phyloP scores from a whole-genome alignment of 1,140 invertebrate species.

The Paralvinella palmiformis region DNA sequence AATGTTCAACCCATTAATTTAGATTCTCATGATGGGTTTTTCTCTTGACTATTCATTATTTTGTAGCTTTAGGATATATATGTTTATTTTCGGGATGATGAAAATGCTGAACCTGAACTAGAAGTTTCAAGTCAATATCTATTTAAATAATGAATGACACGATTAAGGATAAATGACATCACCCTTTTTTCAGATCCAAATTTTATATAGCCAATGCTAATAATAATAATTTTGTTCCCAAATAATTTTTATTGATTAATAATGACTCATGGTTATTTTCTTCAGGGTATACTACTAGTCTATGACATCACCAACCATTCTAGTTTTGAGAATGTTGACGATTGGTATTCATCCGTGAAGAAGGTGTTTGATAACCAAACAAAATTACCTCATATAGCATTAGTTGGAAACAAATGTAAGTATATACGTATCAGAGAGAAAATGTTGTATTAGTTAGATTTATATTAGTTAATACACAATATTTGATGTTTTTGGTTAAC shows the following conservation, averaged over 20 bases:
- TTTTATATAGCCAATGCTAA: not conserved
- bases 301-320: constrained; percentile 79
- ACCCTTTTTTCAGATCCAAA: not conserved
- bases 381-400: constrained; percentile 60
- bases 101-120: not conserved
- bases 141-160: not conserved
- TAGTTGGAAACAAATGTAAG: constrained; percentile 81
- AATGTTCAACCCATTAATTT: not conserved
- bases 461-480: too few species aligned
- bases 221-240: not conserved
- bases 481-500: too few species aligned
- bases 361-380: constrained; percentile 55
- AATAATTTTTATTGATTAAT: not conserved
- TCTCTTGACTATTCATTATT: not conserved
- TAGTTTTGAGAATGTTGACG: constrained; percentile 70
- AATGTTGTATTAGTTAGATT: not conserved
- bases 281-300: constrained; percentile 72
- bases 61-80: not conserved
- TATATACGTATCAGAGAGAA: constrained; percentile 6
- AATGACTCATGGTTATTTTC: constrained; percentile 1
- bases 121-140: not conserved
- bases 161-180: too few species aligned
- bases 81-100: not conserved
- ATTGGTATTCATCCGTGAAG: constrained; percentile 66
- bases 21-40: not conserved